Base-by-base conservation (phyloP, 1,140 invertebrate genomes). In the Drosophila navojoa region DNA sequence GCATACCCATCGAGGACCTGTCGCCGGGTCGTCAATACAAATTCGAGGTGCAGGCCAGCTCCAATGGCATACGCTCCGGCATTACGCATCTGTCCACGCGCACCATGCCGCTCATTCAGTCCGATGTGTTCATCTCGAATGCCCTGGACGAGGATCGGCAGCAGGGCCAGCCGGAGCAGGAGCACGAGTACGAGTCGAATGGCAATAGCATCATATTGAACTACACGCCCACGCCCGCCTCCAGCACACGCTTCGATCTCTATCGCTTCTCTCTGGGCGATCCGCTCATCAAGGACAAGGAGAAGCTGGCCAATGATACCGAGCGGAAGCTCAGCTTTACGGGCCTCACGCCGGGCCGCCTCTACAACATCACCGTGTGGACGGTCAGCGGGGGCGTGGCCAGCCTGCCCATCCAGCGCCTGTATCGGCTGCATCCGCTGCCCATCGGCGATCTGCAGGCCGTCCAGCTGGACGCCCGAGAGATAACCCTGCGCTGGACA, bases 291-390 rank as follows among this genome's bases (percentile, higher is more conserved):
- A 94, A 95, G 60, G 95, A 95, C 45, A 95, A 96, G 89, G 96
- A 97, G 92, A 93, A 96, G 90, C 80, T 93, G 9, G 95, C 96
- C 13, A 95, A 95, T 87, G 96, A 98, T 84, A 94, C 95, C 2
- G 96, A 97, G 71, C 94, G 95, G 45, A 96, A 97, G 89, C 95
- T 98, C 4, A 95, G 95, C 10, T 98, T 98, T 92, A 93, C 93
- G n/a, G 95, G 94, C 40, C 93, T 98, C 2, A 94, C 95, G 42
- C 97, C 97, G 1, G 96, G 96, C 10, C 94, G 95, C 78, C 93
- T 98, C 10, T 98, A 98, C 92, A 97, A 98, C 92, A 96, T 98
- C 54, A 97, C 97, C n/a, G 96, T 97, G 71, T 98, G 97, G 97
- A 98, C 97, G 2, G 96, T 98, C 4, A 96, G 96, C 60, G 95